Evolutionary conservation across 35 echinoderm and acorn worm genomes (phyloP).

Genomic region (Lytechinus variegatus): DNA sequence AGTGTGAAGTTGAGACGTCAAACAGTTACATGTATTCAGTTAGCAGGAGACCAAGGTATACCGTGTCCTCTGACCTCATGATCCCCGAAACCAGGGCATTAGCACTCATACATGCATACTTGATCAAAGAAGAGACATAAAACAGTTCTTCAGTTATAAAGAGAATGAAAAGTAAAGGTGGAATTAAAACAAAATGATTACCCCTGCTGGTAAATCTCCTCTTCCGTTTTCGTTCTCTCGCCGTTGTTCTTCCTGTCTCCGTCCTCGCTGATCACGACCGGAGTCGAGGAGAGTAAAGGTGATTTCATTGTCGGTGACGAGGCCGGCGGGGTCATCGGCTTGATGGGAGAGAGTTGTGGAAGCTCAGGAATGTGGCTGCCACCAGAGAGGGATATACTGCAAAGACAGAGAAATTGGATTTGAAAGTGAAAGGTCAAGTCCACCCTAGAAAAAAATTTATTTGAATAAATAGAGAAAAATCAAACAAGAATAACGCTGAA

Average conservation of each 20-base stretch:
- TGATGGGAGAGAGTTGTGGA: neutral
- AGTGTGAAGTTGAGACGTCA: no score
- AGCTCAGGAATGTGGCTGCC: neutral
- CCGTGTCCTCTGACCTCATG: no score
- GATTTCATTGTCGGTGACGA: neutral
- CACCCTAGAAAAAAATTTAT: no score
- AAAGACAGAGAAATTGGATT: neutral
- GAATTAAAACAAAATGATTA: neutral
- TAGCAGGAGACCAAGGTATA: no score
- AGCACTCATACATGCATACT: no score
- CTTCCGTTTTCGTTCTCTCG: slow-evolving; percentile 12
- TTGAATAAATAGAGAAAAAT: no score
- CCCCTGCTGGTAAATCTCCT: slow-evolving; percentile 54
- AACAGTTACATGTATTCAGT: no score
- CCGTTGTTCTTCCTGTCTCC: neutral
- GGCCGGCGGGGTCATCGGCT: neutral
- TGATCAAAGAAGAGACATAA: no score
- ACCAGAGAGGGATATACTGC: slow-evolving; percentile 25
- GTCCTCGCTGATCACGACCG: neutral
- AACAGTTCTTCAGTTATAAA: no score
- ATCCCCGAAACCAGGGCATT: no score
- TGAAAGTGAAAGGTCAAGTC: no score
- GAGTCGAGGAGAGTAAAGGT: neutral
- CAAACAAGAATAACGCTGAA: no score
- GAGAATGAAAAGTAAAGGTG: neutral